Base-by-base conservation (phyloP, 1,140 invertebrate genomes). In the Neodiprion fabricii region DNA sequence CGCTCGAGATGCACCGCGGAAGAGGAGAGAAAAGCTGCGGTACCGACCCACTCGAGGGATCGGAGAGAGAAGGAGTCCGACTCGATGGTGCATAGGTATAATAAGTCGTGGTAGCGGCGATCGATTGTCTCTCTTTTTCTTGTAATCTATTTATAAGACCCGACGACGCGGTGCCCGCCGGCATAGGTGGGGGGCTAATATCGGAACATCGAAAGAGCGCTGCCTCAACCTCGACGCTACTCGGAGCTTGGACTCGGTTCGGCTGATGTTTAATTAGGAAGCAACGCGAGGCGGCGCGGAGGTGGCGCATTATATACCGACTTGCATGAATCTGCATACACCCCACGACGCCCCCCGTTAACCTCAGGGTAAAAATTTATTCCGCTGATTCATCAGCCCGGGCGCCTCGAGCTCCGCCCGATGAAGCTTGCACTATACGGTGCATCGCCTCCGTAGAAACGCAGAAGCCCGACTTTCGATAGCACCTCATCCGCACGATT, bases 191-290 rank as follows among this genome's bases (percentile, higher is more conserved):
- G 79, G 81, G 79, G 85, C 84, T 88, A 88, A 88, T 88, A 88
- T 88, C 87, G 81, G 82, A 85, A 85, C 86, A 88, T 88, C 86
- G 83, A 86, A 61, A 61, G 53, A 61, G 11, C 53, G 53, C 53
- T 61, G 53, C 53, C n/a, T 61, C 53, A 61, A 61, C 53, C n/a
- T 61, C 81, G 85, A 80, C 76, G 81, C 82, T 82, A 85, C 79
- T 85, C 80, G 81, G 61, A 61, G 53, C 53, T 40, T 79, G 80
- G 81, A 81, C 81, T 85, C 84, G 83, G 85, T 81, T 81, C 78
- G 85, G 83, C 79, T 86, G 83, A 88, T 88, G 86, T 88, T 88
- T 88, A 88, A 88, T 88, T 88, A 88, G 86, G 86, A 87, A 85
- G 81, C 83, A 84, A 83, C 84, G 79, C 68, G 66, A 67, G n/a